phyloP scores from a whole-genome alignment of 2,797 vertebrate species.

The Phataginus tetradactyla region DNA sequence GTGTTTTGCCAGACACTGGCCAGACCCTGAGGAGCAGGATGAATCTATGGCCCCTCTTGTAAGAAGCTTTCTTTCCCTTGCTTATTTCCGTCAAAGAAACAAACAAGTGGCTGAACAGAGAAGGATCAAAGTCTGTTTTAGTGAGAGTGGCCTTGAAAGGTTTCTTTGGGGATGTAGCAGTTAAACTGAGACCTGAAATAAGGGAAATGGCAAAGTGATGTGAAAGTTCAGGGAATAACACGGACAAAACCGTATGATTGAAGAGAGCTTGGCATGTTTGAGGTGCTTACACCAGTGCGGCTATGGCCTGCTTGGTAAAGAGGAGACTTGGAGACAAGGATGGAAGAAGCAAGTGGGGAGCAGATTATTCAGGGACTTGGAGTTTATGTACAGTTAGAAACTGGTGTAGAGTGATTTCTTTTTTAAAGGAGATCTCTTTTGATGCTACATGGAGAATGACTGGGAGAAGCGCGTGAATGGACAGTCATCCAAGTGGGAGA shows the following conservation, averaged over 20 bases:
- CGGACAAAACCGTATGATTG: conserved; percentile 6
- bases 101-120: background rate
- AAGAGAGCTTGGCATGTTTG: conserved; percentile 14
- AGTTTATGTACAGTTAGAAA: background rate
- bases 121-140: background rate
- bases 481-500: background rate
- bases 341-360: background rate
- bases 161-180: background rate
- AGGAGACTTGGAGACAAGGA: background rate
- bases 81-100: background rate
- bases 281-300: background rate
- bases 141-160: background rate
- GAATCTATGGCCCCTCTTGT: background rate
- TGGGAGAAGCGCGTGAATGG: background rate
- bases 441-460: background rate
- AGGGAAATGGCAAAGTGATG: background rate
- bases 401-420: background rate
- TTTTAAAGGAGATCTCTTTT: background rate
- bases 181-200: conserved; percentile 26
- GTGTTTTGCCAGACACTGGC: background rate
- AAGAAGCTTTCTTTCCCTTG: background rate
- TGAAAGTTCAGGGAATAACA: background rate
- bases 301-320: background rate
- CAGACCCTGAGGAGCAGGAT: background rate
- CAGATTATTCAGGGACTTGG: background rate